Base-by-base conservation (phyloP, 2,888 invertebrate species). In the Unio pictorum region DNA sequence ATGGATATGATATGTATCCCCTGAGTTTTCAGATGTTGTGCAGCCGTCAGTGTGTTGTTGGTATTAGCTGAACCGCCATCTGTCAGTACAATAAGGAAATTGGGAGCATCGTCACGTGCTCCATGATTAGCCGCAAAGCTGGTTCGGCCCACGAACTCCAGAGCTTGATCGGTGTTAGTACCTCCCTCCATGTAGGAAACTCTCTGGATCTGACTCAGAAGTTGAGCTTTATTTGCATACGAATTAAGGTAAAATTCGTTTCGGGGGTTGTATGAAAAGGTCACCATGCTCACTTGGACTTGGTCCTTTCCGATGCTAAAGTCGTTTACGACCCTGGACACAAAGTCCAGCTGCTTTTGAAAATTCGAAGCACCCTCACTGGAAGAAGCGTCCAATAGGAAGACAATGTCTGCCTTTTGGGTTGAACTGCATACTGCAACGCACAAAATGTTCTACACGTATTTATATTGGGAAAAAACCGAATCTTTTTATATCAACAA, bases 211-310 rank as follows among this genome's bases (percentile, higher is more conserved):
- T 79, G 76, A 45, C 70, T 61, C 4, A 80, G 68, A n/a, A 80
- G 64, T 2, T 72, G 61, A 0, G 69, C 63, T 65, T 78, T 81
- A 8, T 73, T 72, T 0, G 57, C 34, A 65, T 81, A 78, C n/a
- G 76, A 71, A 66, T 82, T 82, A n/a, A 82, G 69, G 63, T 78
- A 79, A 67, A 84, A 81, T 66, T 81, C 81, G 34, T 76, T 69
- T 15, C 70, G 67, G 15, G 78, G 73, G 1, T 72, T 61, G 23
- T 74, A 68, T n/a, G 80, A 75, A 58, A 81, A 84, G 5, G 82
- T 82, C 8, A 81, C 67, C 23, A 78, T 65, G 5, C 82, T 75
- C 61, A 84, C 75, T 69, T 84, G 80, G 1, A 80, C 76, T 4
- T 71, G 69, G 1, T 73, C 64, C 0, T 77, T 75, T 11, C 77